These are phyloP conservation scores for Gila robusta DNA, from an alignment of 2,797 vertebrate species.

Conservation along the genomic window DNA sequence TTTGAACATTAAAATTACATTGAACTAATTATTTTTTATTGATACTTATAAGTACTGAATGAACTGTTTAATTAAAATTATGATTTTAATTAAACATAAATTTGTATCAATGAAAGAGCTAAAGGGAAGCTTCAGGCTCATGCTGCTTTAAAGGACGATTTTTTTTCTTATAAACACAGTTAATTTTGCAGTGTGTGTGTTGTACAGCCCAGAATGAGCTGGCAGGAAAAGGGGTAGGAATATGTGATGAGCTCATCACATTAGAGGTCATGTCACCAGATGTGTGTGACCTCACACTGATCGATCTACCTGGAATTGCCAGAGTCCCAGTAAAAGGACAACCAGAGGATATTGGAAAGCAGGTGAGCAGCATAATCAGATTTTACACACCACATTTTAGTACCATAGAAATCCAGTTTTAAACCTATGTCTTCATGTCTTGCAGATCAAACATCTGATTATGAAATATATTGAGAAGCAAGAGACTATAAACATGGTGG, in stretches of 20 bases:
- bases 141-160: background rate
- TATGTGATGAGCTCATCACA: constrained; percentile 71
- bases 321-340: constrained; percentile 77
- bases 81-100: too few relatives aligned
- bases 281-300: constrained; percentile 39
- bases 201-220: constrained; percentile 24
- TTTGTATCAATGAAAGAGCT: too few relatives aligned
- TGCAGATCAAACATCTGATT: constrained; percentile 78
- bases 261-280: constrained; percentile 38
- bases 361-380: constrained; percentile 65
- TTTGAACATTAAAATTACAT: too few relatives aligned
- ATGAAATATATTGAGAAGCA: constrained; percentile 70
- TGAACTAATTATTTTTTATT: too few relatives aligned
- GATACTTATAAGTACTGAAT: too few relatives aligned
- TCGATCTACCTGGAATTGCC: constrained; percentile 79
- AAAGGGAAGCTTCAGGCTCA: too few relatives aligned
- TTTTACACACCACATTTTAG: background rate
- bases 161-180: background rate
- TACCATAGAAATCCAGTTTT: too few relatives aligned
- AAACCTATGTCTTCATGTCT: background rate
- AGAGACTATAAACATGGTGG: constrained; percentile 83
- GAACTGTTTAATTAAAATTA: too few relatives aligned
- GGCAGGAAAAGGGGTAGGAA: constrained; percentile 60
- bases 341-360: constrained; percentile 74
- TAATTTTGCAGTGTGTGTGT: background rate